Conservation (phyloP, 2,888 invertebrate species). For the Cephalotes varians region DNA sequence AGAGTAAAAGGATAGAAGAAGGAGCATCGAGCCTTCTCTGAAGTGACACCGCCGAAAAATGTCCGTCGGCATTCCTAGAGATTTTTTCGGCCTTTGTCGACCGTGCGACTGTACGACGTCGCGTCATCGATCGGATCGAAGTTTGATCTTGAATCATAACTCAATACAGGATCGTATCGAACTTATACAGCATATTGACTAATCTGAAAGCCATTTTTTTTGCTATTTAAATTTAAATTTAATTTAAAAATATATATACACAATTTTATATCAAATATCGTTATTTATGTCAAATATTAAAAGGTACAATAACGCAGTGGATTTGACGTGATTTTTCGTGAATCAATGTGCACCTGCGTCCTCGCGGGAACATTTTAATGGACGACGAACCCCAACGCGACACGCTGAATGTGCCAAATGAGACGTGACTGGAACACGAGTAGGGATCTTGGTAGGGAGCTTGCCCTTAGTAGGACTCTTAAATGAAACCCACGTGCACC, state of each 20-base stretch:
- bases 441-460: slow-evolving; percentile 53
- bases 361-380: slow-evolving; percentile 64
- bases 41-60: slow-evolving; percentile 85
- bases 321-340: too few species aligned
- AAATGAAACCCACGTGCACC: slow-evolving; percentile 71
- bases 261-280: too few species aligned
- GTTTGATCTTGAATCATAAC: slow-evolving; percentile 28
- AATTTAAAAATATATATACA: too few species aligned
- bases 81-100: slow-evolving; percentile 84
- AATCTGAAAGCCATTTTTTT: background rate
- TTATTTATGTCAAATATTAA: background rate
- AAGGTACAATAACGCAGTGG: background rate
- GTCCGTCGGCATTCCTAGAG: slow-evolving; percentile 83
- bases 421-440: slow-evolving; percentile 75
- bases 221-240: background rate
- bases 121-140: slow-evolving; percentile 67
- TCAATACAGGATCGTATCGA: background rate
- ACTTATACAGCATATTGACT: background rate
- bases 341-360: slow-evolving; percentile 77
- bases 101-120: slow-evolving; percentile 82
- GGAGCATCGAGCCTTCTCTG: slow-evolving; percentile 56
- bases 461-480: slow-evolving; percentile 14
- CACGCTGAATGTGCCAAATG: slow-evolving; percentile 72
- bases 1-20: slow-evolving; percentile 6
- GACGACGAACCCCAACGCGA: slow-evolving; percentile 57